Evolutionary conservation across 2,888 invertebrate genomes (phyloP).

Genomic region (Pristionchus arcanus): DNA sequence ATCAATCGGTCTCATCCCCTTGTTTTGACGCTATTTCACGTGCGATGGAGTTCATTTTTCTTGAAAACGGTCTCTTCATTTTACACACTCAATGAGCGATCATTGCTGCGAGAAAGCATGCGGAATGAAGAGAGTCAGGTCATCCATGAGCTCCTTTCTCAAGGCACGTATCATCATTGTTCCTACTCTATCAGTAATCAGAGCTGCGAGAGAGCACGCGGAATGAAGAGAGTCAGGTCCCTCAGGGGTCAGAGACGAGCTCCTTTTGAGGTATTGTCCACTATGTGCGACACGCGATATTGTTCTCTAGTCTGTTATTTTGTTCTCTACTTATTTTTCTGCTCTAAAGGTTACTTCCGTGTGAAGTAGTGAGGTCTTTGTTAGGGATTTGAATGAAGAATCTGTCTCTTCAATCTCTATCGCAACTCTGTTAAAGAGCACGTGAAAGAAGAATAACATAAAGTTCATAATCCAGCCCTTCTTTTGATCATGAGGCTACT

Average conservation of each 20-base stretch:
- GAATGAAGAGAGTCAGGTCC: not conserved
- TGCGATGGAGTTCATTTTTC: not conserved
- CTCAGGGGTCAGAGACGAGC: not conserved
- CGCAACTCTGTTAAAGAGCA: too few relatives aligned
- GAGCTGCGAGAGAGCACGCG: not conserved
- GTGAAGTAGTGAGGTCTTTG: not conserved
- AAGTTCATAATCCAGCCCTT: too few relatives aligned
- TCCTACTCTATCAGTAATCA: too few relatives aligned
- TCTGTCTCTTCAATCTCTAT: too few relatives aligned
- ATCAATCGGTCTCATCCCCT: not conserved
- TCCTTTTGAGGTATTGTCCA: not conserved
- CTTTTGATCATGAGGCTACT: too few relatives aligned
- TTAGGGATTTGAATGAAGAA: too few relatives aligned
- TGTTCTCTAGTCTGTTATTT: not conserved
- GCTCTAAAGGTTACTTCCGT: not conserved
- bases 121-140: not conserved
- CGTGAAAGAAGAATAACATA: too few relatives aligned
- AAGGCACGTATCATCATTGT: too few relatives aligned
- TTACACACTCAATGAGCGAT: not conserved
- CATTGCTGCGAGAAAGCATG: not conserved
- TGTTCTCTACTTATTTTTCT: not conserved
- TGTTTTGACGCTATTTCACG: slow-evolving; percentile 3
- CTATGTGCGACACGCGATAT: not conserved
- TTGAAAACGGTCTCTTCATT: not conserved
- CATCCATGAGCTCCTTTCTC: too few relatives aligned